Evolutionary conservation across 1,140 invertebrate genomes (phyloP), one percentile per base, ranked within the genome.

Genomic region (Ganaspis sp.): DNA sequence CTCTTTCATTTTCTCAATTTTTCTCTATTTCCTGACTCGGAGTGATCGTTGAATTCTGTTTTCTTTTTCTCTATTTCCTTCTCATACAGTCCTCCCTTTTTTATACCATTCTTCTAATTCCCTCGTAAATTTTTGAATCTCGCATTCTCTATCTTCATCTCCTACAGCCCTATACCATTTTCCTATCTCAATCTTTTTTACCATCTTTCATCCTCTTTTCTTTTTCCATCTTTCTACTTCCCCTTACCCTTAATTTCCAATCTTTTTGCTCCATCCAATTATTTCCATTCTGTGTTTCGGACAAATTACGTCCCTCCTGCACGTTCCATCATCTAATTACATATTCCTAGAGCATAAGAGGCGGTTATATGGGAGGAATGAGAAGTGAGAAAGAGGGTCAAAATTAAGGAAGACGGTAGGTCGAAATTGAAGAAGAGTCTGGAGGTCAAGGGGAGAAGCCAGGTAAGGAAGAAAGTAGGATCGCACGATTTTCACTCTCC

Each of bases 401-500:
- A 72, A 72, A 8, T 21, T 8, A 38, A 37, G 21, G 17, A 17
- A 12, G 15, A 45, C 29, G 9, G 37, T 70, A 70, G 29, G 69
- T 40, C 54, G 11, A 64, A 64, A 64, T 64, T 64, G 11, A 21
- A 42, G 69, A 23, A 38, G 21, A 37, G 37, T 21, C 34, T 73
- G 70, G 37, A 17, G n/a, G 21, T 38, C 53, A n/a, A 40, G 26
- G 42, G 40, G 64, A 81, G 72, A 49, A 29, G 34, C 58, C 58
- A 69, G 75, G 69, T 40, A 80, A 80, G 80, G 81, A 82, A 80
- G 87, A 87, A 87, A 84, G 85, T 85, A 86, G 82, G 80, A 87
- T 88, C 86, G 78, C 81, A 81, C 85, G 85, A 89, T 89, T 88
- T 89, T 88, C 88, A 89, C 88, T 89, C 87, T 89, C 88, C 75